Base-by-base conservation (phyloP, 2,797 vertebrate species). In the Crax fasciolata region DNA sequence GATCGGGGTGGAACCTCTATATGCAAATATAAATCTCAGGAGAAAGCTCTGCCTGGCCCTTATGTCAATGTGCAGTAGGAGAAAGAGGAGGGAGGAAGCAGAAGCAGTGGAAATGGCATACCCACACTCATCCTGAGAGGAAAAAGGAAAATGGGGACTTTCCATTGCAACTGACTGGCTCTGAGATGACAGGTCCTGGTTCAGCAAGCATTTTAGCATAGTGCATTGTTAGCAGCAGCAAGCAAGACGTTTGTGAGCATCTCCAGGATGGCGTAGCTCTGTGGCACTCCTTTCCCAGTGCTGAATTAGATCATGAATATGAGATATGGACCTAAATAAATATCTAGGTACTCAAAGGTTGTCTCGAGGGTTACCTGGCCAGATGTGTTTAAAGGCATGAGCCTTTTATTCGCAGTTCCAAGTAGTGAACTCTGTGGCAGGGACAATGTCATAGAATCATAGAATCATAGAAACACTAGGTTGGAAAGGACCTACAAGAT, bases 81-180 rank as follows among this genome's bases (percentile, higher is more conserved):
- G 54, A 89, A 72, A 59, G 87, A 81, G 51, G 66, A 88, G 62
- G 84, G 80, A 91, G 80, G 80, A 87, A 84, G 39, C 1, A 28
- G 72, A 79, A 93, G 65, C 74, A 85, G 21, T 89, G 62, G 70
- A 66, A 77, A 78, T 28, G 72, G 49, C 73, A 73, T 25, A 55
- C 8, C 12, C 0, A 0, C 11, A 24, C 6, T 65, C 46, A 85
- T 46, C 58, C 57, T 11, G 1, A 18, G 58, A 68, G 52, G 83
- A 41, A 57, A 11, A 55, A 83, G 93, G 51, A 14, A 78, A 84
- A 51, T 20, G 49, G 54, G 63, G 66, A 75, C 17, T 93, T 88
- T 81, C 61, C 76, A 48, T 28, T 46, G 68, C 38, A 65, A 2
- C 20, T 13, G 35, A 2, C 23, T 54, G 49, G 10, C 25, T 55